Base-by-base conservation (phyloP, 2,113 vertebrate species). In the Phrynosoma platyrhinos region DNA sequence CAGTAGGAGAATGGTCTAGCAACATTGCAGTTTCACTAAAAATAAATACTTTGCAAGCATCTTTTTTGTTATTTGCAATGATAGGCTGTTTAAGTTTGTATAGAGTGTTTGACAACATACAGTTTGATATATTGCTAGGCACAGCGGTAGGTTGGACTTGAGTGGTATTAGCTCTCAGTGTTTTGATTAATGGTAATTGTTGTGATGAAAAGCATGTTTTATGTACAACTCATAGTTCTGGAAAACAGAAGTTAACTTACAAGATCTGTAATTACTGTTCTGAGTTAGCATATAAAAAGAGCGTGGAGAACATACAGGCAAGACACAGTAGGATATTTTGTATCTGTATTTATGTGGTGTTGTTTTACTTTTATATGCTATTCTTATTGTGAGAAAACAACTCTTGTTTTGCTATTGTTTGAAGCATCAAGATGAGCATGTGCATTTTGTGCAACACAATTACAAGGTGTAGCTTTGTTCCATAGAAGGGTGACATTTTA, bases 151-250 rank as follows among this genome's bases (percentile, higher is more conserved):
- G 96, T 97, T 98, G 96, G 97, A 96, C 96, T 97, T 96, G 96
- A 98, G 96, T 96, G 94, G 97, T 97, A 97, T 97, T 97, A 97
- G 96, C 96, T 96, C 96, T 97, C 96, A 89, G 92, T 97, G 95
- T 96, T 98, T 97, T 98, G 97, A 98, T 98, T 97, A 98, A 98
- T 98, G 97, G 96, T 97, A 98, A 97, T 97, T 97, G 97, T 98
- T 97, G 96, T 93, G 0, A 94, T 97, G 97, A 97, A 97, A 98
- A 98, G 93, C 96, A 92, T 95, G 95, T 97, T 97, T 97, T 97
- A 96, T 91, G 78, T 97, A 96, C 95, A 96, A 95, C 96, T 97
- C 96, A 91, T 96, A 97, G 95, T 97, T 96, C 94, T 97, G 94
- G 92, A 96, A 97, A 97, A 96, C 95, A 96, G 95, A 97, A 98